These are phyloP conservation scores for Doryteuthis pealeii DNA, from an alignment of 1,140 invertebrate species.

Conservation along the genomic window DNA sequence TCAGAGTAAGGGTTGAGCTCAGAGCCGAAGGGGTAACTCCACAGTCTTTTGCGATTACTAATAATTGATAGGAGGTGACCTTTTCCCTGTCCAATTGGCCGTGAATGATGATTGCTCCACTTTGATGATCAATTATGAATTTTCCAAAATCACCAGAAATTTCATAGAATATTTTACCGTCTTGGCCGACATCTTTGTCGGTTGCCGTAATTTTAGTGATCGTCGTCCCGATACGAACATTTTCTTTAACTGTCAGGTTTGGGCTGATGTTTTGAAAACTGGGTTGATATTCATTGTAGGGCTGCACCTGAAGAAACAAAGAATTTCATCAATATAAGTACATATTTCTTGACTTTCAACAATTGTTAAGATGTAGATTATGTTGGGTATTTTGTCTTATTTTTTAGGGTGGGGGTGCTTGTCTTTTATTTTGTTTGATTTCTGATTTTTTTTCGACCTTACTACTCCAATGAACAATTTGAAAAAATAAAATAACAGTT, in stretches of 20 bases:
- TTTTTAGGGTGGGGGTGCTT: too few relatives aligned
- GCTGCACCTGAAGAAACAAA: background rate
- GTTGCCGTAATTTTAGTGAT: background rate
- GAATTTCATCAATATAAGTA: too few relatives aligned
- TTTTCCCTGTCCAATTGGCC: conserved; percentile 36
- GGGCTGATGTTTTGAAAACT: background rate
- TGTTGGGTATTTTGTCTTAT: too few relatives aligned
- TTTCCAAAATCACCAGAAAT: conserved; percentile 28
- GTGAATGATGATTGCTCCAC: conserved; percentile 28
- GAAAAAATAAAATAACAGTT: too few relatives aligned
- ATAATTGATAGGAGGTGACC: conserved; percentile 24
- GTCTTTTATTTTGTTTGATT: too few relatives aligned
- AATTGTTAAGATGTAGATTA: too few relatives aligned
- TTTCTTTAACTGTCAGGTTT: background rate
- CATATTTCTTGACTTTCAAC: too few relatives aligned
- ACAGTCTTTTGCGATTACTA: conserved; percentile 28
- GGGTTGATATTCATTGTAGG: background rate
- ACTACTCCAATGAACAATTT: too few relatives aligned
- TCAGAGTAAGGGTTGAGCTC: conserved; percentile 26
- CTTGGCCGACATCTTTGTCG: background rate
- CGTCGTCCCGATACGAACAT: background rate
- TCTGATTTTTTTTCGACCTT: too few relatives aligned
- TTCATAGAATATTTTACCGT: background rate
- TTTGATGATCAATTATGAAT: conserved; percentile 30
- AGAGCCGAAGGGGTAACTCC: conserved; percentile 25